Conservation (phyloP, 2,888 invertebrate species). For the Hemicrepidius hirtus region DNA sequence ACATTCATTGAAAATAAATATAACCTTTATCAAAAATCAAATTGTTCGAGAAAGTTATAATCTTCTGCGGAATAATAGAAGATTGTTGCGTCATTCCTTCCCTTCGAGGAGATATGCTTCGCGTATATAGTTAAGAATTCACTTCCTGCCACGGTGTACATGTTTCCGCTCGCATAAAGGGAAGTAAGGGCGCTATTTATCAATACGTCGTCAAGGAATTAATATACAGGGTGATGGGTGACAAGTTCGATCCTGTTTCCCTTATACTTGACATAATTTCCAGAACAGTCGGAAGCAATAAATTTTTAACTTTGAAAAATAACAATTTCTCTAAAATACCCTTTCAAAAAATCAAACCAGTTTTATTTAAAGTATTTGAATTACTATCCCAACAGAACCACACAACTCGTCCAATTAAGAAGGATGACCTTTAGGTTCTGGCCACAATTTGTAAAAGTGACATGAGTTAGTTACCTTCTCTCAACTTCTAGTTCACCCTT, state of each 20-base stretch:
- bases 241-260: not conserved
- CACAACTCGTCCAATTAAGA: conserved; percentile 16
- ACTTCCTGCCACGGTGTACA: conserved; percentile 58
- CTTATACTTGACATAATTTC: no score
- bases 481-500: conserved; percentile 47
- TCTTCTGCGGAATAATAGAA: conserved; percentile 44
- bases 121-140: conserved; percentile 58
- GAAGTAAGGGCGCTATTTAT: conserved; percentile 38
- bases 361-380: not conserved
- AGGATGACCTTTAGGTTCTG: conserved; percentile 30
- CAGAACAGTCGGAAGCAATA: no score
- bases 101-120: conserved; percentile 57
- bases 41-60: conserved; percentile 39
- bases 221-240: not conserved
- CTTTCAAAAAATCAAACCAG: not conserved
- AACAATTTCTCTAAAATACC: no score
- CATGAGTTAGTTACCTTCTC: conserved; percentile 37
- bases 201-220: conserved; percentile 16
- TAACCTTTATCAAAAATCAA: conserved; percentile 43
- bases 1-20: conserved; percentile 37
- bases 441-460: conserved; percentile 45
- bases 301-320: no score
- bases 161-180: conserved; percentile 53
- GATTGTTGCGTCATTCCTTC: conserved; percentile 44
- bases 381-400: no score